These are phyloP conservation scores for Tachuris rubrigastra DNA, from an alignment of 2,113 vertebrate species.

Conservation along the genomic window DNA sequence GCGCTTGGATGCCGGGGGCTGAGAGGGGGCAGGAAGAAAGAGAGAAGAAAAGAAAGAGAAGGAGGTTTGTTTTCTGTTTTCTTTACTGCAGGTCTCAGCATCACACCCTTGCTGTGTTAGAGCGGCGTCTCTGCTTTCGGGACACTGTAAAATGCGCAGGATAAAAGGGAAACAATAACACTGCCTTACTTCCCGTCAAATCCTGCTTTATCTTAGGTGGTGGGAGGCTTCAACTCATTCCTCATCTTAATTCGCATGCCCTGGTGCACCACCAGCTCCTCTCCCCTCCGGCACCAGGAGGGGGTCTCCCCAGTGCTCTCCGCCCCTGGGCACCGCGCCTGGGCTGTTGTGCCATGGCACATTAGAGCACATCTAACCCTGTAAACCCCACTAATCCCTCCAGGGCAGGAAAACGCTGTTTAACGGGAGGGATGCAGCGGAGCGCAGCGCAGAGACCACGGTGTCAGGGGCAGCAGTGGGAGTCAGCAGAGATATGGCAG, in stretches of 20 bases:
- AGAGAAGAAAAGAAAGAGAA: neutral
- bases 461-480: neutral
- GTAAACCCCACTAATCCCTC: neutral
- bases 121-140: fast-evolving
- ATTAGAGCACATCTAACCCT: neutral
- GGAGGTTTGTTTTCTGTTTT: neutral
- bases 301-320: neutral
- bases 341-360: neutral
- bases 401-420: fast-evolving
- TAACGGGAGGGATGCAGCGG: fast-evolving
- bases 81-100: neutral
- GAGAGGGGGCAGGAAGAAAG: neutral
- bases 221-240: neutral
- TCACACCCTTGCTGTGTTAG: neutral
- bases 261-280: fast-evolving
- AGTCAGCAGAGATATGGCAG: neutral
- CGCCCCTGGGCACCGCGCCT: fast-evolving
- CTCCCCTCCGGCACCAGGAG: neutral
- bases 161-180: neutral
- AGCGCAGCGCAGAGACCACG: fast-evolving
- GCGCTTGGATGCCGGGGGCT: neutral
- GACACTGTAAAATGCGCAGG: fast-evolving
- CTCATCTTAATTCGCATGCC: neutral
- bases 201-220: neutral
- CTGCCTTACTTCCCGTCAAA: neutral